A percentile compares a stretch with the other conserved stretches of the same genome.
These are phyloP conservation scores for Drosophila kepulauana DNA, from an alignment of 1,140 invertebrate species.

Conservation along the genomic window DNA sequence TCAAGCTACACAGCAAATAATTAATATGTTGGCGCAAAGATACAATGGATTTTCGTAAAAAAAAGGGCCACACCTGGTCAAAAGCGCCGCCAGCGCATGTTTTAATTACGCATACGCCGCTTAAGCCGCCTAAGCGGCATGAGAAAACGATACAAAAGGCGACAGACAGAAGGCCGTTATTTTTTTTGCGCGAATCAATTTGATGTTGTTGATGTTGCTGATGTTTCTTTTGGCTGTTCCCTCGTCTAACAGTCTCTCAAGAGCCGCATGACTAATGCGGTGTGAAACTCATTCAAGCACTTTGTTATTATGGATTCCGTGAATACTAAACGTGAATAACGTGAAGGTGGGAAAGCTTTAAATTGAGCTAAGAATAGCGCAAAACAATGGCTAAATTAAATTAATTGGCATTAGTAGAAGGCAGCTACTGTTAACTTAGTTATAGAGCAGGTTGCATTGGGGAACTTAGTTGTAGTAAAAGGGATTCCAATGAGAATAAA, in stretches of 20 bases:
- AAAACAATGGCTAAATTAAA: background rate
- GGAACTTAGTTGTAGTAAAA: background rate
- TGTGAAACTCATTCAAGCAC: conserved; percentile 32
- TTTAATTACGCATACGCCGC: conserved; percentile 63
- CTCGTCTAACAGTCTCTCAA: conserved; percentile 11
- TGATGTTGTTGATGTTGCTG: conserved; percentile 11
- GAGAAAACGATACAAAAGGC: conserved; percentile 29
- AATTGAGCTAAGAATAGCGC: conserved; percentile 1
- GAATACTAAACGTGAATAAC: background rate
- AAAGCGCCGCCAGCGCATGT: conserved; percentile 63
- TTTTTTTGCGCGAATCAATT: conserved; percentile 47
- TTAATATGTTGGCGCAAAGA: conserved; percentile 68
- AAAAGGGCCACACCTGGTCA: conserved; percentile 78
- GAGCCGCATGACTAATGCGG: conserved; percentile 23
- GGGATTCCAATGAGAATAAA: background rate
- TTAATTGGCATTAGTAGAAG: background rate
- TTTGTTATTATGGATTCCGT: background rate
- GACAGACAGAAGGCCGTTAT: conserved; percentile 45
- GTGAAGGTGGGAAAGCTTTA: background rate
- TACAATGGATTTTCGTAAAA: background rate
- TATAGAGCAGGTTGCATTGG: background rate
- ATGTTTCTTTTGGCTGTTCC: background rate
- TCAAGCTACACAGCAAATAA: conserved; percentile 46
- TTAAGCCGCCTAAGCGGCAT: conserved; percentile 47
- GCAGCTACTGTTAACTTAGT: background rate